Evolutionary conservation across 2,113 vertebrate genomes (phyloP), one percentile per base, ranked within the genome.

Genomic region (Coregonus clupeaformis): DNA sequence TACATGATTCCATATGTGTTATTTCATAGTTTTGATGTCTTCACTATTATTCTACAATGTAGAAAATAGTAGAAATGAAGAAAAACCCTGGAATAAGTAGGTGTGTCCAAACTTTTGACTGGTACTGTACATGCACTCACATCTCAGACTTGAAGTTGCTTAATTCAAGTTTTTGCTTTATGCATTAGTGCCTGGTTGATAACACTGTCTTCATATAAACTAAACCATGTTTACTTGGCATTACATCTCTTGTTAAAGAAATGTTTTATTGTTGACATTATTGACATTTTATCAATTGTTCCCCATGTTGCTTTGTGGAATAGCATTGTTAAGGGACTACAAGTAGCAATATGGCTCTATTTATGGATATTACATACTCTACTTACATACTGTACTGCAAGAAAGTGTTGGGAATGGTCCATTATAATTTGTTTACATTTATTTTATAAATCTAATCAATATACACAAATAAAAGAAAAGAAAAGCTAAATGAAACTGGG

Each of bases 301-400:
- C 32, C 42, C 20, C 12, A 27, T 4, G 2, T 77, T 18, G 68
- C 66, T 68, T 29, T 22, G 45, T 25, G 70, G 12, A 29, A 25
- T 65, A 57, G 60, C 24, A 25, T 32, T 71, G 60, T 52, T n/a
- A 27, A 7, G 64, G 14, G 12, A 60, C 32, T 24, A 70, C 45
- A 20, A 77, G 47, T 57, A 66, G 47, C 22, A 69, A 82, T 80
- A 87, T 91, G 89, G 89, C 88, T 89, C 88, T 68, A 68, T 62
- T 24, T n/a, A 22, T 2, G 20, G 64, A 70, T 69, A 2, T 29
- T 45, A 55, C 42, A 71, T 47, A 66, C 14, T 66, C 5, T 3
- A 12, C 64, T 66, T 32, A 25, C 65, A 42, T 20, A n/a, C 29
- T 11, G 32, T 42, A 42, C 36, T 42, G 36, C 36, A 20, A 68